Evolutionary conservation across 1,140 invertebrate genomes (phyloP).

Genomic region (Aricia agestis): DNA sequence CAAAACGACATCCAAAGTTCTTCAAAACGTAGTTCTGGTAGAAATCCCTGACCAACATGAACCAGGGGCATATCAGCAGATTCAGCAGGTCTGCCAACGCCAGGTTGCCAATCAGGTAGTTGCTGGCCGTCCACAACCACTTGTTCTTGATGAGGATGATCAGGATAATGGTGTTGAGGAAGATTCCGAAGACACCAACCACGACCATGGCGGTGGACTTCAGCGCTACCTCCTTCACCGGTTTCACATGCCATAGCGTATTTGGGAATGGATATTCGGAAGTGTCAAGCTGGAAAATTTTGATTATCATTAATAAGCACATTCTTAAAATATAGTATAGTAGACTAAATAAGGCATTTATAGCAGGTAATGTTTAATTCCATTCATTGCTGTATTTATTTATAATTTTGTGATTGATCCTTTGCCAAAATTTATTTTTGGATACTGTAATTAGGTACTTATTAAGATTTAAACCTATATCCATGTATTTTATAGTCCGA

Average conservation of each 20-base stretch:
- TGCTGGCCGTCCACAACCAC: constrained; percentile 84
- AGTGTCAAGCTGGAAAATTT: constrained; percentile 58
- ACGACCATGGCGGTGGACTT: constrained; percentile 79
- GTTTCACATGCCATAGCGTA: constrained; percentile 78
- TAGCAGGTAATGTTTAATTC: too few species aligned
- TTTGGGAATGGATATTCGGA: constrained; percentile 75
- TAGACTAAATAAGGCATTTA: too few species aligned
- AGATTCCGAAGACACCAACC: constrained; percentile 81
- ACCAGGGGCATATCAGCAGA: constrained; percentile 84
- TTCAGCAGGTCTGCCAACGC: constrained; percentile 86
- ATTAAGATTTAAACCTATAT: too few species aligned
- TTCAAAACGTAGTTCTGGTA: constrained; percentile 86
- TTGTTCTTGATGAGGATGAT: constrained; percentile 81
- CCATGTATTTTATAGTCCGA: too few species aligned
- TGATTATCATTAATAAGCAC: not conserved
- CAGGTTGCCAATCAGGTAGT: constrained; percentile 88
- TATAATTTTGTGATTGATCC: too few species aligned
- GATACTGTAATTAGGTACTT: too few species aligned
- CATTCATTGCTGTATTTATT: too few species aligned
- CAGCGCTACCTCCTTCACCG: constrained; percentile 78
- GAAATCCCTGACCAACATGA: constrained; percentile 82
- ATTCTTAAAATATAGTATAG: too few species aligned
- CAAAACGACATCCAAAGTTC: constrained; percentile 80
- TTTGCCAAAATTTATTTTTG: too few species aligned
- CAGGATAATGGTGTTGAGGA: constrained; percentile 84